These are phyloP conservation scores for Caretta caretta DNA, from an alignment of 2,113 vertebrate species.

Conservation along the genomic window DNA sequence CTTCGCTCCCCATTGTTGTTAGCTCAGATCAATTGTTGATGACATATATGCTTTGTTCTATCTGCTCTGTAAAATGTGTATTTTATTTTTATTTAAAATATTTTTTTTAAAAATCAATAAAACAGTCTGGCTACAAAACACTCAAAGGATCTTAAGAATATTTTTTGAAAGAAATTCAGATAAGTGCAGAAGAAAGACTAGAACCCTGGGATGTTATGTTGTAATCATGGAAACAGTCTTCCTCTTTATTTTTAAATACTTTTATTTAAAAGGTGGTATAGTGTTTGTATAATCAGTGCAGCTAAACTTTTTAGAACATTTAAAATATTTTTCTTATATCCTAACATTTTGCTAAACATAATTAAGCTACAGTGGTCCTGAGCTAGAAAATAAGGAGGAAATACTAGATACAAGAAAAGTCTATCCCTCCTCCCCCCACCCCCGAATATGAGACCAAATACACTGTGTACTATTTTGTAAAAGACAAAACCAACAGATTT, in stretches of 20 bases:
- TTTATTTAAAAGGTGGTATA: conserved; percentile 34
- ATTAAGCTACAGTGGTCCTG: conserved; percentile 29
- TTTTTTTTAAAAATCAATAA: neutral
- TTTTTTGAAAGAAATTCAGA: neutral
- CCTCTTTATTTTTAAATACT: conserved; percentile 65
- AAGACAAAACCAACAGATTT: neutral
- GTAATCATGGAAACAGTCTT: conserved; percentile 55
- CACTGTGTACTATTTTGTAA: neutral
- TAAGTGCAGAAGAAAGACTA: neutral
- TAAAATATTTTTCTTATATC: conserved; percentile 44
- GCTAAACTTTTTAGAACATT: conserved; percentile 38
- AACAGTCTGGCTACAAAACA: neutral
- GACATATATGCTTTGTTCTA: rapidly evolving
- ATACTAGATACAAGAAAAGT: neutral
- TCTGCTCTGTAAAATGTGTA: rapidly evolving
- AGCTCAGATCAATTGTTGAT: neutral
- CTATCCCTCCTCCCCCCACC: neutral
- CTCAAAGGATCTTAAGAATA: neutral
- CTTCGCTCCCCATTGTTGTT: neutral
- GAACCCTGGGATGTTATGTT: conserved; percentile 9
- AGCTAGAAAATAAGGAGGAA: neutral
- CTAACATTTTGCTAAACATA: neutral
- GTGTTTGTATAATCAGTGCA: conserved; percentile 14
- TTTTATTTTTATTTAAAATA: neutral
- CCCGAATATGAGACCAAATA: neutral